A percentile compares a stretch with the other conserved stretches of the same genome.
Evolutionary conservation across 1,140 invertebrate species (phyloP).

Genomic region (Drosophila athabasca): DNA sequence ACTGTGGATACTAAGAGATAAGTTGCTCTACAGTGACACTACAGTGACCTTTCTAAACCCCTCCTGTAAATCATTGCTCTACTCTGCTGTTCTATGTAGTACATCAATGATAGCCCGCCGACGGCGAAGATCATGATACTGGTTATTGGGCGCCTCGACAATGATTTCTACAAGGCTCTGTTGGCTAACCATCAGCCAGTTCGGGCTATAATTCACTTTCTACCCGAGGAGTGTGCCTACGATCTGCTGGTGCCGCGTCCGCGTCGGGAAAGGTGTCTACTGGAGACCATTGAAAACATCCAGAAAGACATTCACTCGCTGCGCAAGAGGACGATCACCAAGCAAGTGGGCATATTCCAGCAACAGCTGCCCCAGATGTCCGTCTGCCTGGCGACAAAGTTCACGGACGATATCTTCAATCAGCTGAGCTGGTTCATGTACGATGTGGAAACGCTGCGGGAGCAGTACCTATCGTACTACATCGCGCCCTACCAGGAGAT

Average conservation of each 20-base stretch:
- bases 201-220: slow-evolving; percentile 61
- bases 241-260: slow-evolving; percentile 69
- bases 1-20: too few species aligned
- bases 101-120: slow-evolving; percentile 52
- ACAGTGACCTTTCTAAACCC: too few species aligned
- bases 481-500: slow-evolving; percentile 47
- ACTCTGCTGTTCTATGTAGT: slow-evolving; percentile 28
- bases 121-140: slow-evolving; percentile 46
- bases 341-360: slow-evolving; percentile 66
- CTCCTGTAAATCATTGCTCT: not conserved
- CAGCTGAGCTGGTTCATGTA: slow-evolving; percentile 70
- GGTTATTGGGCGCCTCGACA: slow-evolving; percentile 50
- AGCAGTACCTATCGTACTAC: slow-evolving; percentile 67
- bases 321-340: slow-evolving; percentile 37
- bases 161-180: slow-evolving; percentile 46
- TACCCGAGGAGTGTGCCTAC: slow-evolving; percentile 65
- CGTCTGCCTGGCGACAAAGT: slow-evolving; percentile 56
- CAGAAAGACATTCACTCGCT: slow-evolving; percentile 45
- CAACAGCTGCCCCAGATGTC: slow-evolving; percentile 72
- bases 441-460: slow-evolving; percentile 60
- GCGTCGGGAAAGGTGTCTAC: slow-evolving; percentile 37
- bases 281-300: slow-evolving; percentile 51
- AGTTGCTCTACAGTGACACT: too few species aligned
- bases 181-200: slow-evolving; percentile 46
- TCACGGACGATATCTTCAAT: slow-evolving; percentile 55